Percentiles rank a stretch among this genome's conserved stretches.
phyloP scores from a whole-genome alignment of 2,888 invertebrate species.

The Brenthis daphne region DNA sequence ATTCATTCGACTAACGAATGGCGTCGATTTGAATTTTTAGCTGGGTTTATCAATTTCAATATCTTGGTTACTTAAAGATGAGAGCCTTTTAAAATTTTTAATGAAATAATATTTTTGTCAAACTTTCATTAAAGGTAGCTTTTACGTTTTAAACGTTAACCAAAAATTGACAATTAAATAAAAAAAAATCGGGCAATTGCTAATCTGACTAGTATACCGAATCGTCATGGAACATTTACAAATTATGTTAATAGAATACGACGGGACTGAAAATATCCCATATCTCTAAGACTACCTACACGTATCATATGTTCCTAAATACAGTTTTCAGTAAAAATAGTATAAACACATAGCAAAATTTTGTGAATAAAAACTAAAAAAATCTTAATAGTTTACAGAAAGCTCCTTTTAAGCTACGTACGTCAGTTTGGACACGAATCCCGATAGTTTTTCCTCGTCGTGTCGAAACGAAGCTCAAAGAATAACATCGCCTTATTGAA shows the following conservation, averaged over 20 bases:
- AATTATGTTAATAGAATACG: too few relatives aligned
- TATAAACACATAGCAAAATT: too few relatives aligned
- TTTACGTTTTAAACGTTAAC: too few relatives aligned
- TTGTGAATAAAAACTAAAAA: not conserved
- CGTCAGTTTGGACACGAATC: not conserved
- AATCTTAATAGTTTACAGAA: not conserved
- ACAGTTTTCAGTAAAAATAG: too few relatives aligned
- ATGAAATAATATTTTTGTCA: constrained; percentile 16
- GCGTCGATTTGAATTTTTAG: constrained; percentile 19
- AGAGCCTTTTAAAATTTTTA: constrained; percentile 18
- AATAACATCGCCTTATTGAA: constrained; percentile 6
- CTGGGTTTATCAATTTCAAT: constrained; percentile 20
- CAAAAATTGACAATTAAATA: too few relatives aligned
- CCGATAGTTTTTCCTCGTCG: constrained; percentile 17
- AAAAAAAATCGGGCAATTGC: too few relatives aligned
- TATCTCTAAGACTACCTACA: too few relatives aligned
- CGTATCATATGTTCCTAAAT: too few relatives aligned
- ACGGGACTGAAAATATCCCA: too few relatives aligned
- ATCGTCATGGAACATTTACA: too few relatives aligned
- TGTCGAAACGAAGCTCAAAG: constrained; percentile 10
- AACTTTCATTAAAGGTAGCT: not conserved
- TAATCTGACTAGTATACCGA: too few relatives aligned
- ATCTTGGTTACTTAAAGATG: constrained; percentile 14
- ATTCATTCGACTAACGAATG: constrained; percentile 27
- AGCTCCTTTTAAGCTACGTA: not conserved